Conservation (phyloP, 2,113 vertebrate genomes). For the Scytalopus superciliaris region DNA sequence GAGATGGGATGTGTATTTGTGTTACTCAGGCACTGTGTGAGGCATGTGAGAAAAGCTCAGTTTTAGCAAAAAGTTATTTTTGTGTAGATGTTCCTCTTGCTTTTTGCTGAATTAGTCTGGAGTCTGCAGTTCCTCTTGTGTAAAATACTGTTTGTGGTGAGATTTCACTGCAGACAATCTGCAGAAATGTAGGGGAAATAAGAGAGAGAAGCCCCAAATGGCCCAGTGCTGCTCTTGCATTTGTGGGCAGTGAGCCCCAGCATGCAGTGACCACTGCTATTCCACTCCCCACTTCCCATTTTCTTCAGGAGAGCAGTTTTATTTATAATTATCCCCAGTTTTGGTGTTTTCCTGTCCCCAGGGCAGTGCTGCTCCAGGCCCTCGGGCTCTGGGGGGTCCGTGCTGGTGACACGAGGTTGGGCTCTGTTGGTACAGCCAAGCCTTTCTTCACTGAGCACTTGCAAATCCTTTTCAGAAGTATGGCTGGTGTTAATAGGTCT, state of each 20-base stretch:
- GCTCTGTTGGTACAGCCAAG: background rate
- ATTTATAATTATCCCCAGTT: no score
- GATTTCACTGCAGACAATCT: background rate
- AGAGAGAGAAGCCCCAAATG: background rate
- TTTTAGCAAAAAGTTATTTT: background rate
- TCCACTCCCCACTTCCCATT: background rate
- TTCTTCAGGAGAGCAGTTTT: background rate
- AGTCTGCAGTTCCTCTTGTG: background rate
- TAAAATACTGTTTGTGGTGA: background rate
- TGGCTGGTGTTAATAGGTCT: background rate
- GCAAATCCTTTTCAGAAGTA: no score
- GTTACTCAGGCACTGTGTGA: background rate
- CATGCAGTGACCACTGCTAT: background rate
- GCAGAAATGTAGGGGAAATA: background rate
- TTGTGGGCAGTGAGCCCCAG: background rate
- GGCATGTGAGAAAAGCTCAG: slow-evolving; percentile 2
- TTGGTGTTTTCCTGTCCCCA: no score
- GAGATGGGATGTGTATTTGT: background rate
- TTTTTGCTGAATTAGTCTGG: slow-evolving; percentile 11
- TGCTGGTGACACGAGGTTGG: background rate
- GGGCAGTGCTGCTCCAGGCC: no score
- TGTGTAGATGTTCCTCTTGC: background rate
- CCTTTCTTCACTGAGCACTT: background rate
- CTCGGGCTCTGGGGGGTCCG: no score
- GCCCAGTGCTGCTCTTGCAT: background rate